phyloP scores from a whole-genome alignment of 1,140 invertebrate species.

The Battus philenor region DNA sequence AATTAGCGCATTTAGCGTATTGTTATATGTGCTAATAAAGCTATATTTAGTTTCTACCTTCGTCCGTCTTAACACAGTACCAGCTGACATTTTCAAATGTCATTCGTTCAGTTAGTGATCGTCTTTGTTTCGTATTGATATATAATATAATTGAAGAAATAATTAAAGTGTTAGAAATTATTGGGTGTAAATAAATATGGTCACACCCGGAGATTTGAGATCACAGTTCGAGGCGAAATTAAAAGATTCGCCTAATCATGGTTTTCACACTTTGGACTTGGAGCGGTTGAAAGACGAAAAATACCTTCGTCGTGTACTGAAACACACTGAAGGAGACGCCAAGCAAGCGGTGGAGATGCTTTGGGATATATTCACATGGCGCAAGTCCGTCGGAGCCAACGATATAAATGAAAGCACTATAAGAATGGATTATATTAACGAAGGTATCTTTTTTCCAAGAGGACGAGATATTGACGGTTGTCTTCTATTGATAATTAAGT shows the following conservation, averaged over 20 bases:
- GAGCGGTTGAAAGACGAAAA: conserved; percentile 63
- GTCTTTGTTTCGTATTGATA: too few relatives aligned
- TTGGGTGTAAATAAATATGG: conserved; percentile 32
- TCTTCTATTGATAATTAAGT: conserved; percentile 84
- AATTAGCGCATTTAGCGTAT: too few relatives aligned
- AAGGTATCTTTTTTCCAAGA: conserved; percentile 85
- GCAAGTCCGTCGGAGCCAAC: conserved; percentile 87
- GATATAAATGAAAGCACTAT: conserved; percentile 83
- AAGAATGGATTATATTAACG: conserved; percentile 83
- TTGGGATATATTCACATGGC: conserved; percentile 89
- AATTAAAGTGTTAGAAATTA: background rate
- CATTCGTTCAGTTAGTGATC: too few relatives aligned
- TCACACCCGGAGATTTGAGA: conserved; percentile 44
- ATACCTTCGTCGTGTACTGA: conserved; percentile 54
- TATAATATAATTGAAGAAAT: too few relatives aligned
- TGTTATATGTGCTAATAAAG: too few relatives aligned
- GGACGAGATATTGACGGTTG: conserved; percentile 90
- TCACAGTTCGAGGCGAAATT: conserved; percentile 43
- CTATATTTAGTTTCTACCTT: too few relatives aligned
- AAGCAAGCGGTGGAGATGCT: conserved; percentile 83
- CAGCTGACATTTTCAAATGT: too few relatives aligned
- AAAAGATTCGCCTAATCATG: conserved; percentile 41
- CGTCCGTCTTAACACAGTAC: too few relatives aligned
- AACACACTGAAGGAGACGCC: conserved; percentile 48
- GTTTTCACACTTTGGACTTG: conserved; percentile 55